Conservation (phyloP, 1,140 invertebrate species). For the Patella vulgata region DNA sequence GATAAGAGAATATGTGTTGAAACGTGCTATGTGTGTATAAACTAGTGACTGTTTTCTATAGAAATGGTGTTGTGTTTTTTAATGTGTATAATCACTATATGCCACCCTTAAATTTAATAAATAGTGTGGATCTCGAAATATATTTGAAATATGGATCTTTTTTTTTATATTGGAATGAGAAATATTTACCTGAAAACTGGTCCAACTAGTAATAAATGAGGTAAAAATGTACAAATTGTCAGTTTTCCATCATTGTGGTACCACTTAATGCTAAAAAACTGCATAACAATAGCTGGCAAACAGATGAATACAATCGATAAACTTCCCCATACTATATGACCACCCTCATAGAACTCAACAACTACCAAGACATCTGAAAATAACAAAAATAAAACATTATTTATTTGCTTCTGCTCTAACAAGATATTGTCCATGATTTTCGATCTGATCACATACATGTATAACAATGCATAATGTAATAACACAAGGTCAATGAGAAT, state of each 20-base stretch:
- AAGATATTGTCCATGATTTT: background rate
- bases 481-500: too few species aligned
- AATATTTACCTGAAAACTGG: conserved; percentile 49
- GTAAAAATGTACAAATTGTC: conserved; percentile 14
- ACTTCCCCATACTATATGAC: conserved; percentile 40
- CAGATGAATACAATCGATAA: conserved; percentile 36
- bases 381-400: conserved; percentile 14
- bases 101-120: too few species aligned
- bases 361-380: conserved; percentile 42
- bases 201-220: conserved; percentile 38
- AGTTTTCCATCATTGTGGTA: conserved; percentile 36
- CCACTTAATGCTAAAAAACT: conserved; percentile 51
- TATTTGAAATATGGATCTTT: too few species aligned
- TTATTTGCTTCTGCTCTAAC: background rate
- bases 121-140: too few species aligned
- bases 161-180: too few species aligned
- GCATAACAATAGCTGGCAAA: conserved; percentile 38
- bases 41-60: too few species aligned
- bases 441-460: too few species aligned
- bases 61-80: too few species aligned
- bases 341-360: conserved; percentile 29
- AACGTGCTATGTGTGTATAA: too few species aligned
- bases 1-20: too few species aligned
- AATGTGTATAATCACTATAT: too few species aligned
- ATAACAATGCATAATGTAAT: too few species aligned